Evolutionary conservation across 2,797 vertebrate species (phyloP), one percentile per base, ranked within the genome.

Genomic region (Vipera latastei): DNA sequence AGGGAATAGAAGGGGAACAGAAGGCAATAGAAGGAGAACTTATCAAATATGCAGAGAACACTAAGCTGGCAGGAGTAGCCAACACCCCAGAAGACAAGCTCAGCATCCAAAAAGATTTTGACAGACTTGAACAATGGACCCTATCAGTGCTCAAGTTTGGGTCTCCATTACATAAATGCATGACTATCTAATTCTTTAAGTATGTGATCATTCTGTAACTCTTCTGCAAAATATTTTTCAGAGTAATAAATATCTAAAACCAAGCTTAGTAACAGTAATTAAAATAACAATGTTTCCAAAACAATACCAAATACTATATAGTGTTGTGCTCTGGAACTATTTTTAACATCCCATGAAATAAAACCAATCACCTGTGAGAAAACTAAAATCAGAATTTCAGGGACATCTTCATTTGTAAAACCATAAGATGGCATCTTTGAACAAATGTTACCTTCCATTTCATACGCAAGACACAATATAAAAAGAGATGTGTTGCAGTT

Each of bases 241-340:
- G 92, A 94, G 93, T 53, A 48, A 92, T 91, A 91, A 4, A 92
- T 38, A 38, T 0, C 86, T 57, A 53, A 89, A 95, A 90, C 6
- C 28, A 38, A 25, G 12, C 48, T 4, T 13, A 63, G 57, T 69
- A 22, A 83, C 57, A 90, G n/a, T 59, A 25, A 87, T 32, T 7
- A 9, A 91, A 48, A 90, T 69, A 55, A 65, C n/a, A 86, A 89
- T 44, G 16, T 12, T 83, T 9, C 28, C 32, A 73, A 73, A 73
- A 73, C 2, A 38, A 32, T 38, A 38, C 59, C 85, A 26, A 85
- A 92, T 28, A 63, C 32, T 63, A 87, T 78, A 83, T 0, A 65
- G 26, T 51, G 28, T 44, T 92, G 91, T 95, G 95, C 78, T 89
- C 91, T 93, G 61, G 28, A 94, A 61, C 86, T 57, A 94, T 69